Evolutionary conservation across 2,888 invertebrate species (phyloP).

Genomic region (Meganola albula): DNA sequence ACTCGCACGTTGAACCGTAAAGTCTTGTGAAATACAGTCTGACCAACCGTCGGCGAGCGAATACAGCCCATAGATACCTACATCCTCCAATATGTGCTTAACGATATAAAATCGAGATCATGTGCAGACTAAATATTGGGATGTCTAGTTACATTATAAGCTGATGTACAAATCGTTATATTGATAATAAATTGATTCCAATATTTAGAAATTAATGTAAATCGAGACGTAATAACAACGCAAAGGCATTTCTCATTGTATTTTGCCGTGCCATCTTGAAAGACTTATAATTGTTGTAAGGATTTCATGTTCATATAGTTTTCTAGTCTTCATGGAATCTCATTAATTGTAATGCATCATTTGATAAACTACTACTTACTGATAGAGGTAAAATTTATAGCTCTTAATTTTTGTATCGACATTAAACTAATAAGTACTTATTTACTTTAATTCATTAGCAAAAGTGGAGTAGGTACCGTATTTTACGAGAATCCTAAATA

Average conservation of each 20-base stretch:
- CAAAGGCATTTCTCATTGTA: constrained; percentile 69
- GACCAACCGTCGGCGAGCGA: constrained; percentile 26
- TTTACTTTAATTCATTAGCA: constrained; percentile 32
- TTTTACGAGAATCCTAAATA: constrained; percentile 39
- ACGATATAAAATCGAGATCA: constrained; percentile 50
- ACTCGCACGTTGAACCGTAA: constrained; percentile 36
- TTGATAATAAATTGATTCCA: constrained; percentile 70
- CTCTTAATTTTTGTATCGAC: constrained; percentile 49
- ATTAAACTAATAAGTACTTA: constrained; percentile 35
- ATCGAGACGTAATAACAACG: constrained; percentile 54
- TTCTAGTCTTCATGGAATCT: constrained; percentile 75
- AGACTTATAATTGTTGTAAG: constrained; percentile 74
- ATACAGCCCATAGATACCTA: constrained; percentile 44
- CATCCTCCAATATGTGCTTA: constrained; percentile 53
- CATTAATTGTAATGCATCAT: constrained; percentile 66
- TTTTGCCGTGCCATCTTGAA: constrained; percentile 73
- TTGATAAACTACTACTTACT: constrained; percentile 51
- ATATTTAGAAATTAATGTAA: constrained; percentile 66
- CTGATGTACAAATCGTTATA: constrained; percentile 73
- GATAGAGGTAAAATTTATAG: constrained; percentile 49
- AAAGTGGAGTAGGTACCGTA: constrained; percentile 52
- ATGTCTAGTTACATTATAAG: constrained; percentile 60
- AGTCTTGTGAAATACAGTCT: constrained; percentile 23
- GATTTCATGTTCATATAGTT: constrained; percentile 76
- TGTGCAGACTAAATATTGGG: constrained; percentile 67